Conservation (phyloP, 2,888 invertebrate species). For the Andrena fulva region DNA sequence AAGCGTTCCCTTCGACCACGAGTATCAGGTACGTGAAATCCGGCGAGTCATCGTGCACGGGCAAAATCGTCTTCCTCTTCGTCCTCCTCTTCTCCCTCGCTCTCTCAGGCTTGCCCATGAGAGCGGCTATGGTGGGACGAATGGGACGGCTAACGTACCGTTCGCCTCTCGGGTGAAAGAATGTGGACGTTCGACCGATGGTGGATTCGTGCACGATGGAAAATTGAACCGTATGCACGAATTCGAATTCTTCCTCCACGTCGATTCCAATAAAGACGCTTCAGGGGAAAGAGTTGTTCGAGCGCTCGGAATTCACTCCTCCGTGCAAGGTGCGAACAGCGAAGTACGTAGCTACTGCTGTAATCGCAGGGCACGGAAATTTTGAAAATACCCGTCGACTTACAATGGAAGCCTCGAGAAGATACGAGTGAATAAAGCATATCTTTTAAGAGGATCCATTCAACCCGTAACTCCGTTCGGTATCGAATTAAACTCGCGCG, state of each 20-base stretch:
- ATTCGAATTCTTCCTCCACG: too few species aligned
- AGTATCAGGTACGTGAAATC: constrained; percentile 65
- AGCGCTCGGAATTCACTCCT: neutral
- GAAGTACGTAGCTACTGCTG: neutral
- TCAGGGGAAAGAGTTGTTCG: too few species aligned
- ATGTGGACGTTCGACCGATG: constrained; percentile 40
- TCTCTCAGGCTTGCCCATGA: constrained; percentile 13
- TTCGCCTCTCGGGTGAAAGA: constrained; percentile 54
- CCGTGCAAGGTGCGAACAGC: neutral
- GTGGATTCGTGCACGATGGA: constrained; percentile 30
- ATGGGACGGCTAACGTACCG: constrained; percentile 54
- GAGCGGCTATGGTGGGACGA: constrained; percentile 37
- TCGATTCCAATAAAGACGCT: too few species aligned
- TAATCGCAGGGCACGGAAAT: neutral
- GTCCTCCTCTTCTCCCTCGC: constrained; percentile 17
- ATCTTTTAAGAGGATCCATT: neutral
- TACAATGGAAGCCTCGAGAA: too few species aligned
- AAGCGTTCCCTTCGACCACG: constrained; percentile 38
- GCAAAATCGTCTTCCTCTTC: constrained; percentile 44
- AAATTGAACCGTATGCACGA: neutral
- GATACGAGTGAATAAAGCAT: neutral
- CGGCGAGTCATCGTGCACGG: constrained; percentile 67
- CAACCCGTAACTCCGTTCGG: neutral
- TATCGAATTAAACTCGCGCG: neutral
- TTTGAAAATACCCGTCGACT: too few species aligned